A percentile compares a stretch with the other conserved stretches of the same genome.
Conservation (phyloP, 2,888 invertebrate species). For the Tethea ocularis region DNA sequence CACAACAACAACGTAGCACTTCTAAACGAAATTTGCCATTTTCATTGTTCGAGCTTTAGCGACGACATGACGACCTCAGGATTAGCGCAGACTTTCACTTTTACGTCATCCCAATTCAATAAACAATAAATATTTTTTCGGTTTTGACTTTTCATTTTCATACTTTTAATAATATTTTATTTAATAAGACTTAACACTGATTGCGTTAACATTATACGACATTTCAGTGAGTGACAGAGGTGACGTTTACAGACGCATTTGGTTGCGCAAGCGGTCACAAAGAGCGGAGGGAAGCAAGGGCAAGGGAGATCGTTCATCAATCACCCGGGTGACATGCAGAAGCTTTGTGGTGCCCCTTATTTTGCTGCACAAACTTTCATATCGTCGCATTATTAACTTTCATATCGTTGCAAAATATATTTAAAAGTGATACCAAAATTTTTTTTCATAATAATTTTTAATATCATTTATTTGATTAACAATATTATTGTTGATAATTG, state of each 20-base stretch:
- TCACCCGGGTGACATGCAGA: constrained; percentile 71
- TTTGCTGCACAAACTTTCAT: constrained; percentile 60
- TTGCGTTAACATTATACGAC: not conserved
- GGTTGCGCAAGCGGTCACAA: constrained; percentile 59
- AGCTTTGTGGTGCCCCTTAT: constrained; percentile 60
- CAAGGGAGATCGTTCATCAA: constrained; percentile 57
- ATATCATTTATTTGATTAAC: too few species aligned
- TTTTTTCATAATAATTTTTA: too few species aligned
- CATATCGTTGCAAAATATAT: too few species aligned
- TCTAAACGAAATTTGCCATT: constrained; percentile 55
- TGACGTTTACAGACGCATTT: constrained; percentile 54
- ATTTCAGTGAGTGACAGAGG: constrained; percentile 41
- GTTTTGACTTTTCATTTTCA: not conserved
- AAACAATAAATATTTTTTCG: too few species aligned
- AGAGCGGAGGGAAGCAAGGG: constrained; percentile 41
- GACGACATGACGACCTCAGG: constrained; percentile 25
- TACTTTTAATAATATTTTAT: not conserved
- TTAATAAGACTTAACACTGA: not conserved
- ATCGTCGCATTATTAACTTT: constrained; percentile 50
- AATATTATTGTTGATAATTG: not conserved
- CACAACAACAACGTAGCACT: constrained; percentile 61
- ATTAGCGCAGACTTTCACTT: constrained; percentile 31
- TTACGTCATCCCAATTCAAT: too few species aligned
- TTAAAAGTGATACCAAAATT: too few species aligned
- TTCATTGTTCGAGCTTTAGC: constrained; percentile 39